These are phyloP conservation scores for Microplitis demolitor DNA, from an alignment of 1,140 invertebrate species.

Conservation along the genomic window DNA sequence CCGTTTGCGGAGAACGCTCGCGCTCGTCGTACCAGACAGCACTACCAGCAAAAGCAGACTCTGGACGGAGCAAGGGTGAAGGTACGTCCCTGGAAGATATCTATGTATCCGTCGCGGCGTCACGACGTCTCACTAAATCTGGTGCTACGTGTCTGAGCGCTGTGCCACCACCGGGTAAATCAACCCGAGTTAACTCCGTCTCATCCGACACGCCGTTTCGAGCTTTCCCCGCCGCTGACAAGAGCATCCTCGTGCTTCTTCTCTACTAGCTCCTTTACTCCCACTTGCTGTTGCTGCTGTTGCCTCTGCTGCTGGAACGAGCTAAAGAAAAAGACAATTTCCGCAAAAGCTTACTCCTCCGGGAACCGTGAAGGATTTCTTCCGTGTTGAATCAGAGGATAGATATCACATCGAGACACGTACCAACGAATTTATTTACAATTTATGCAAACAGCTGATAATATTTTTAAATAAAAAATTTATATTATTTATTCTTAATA, in stretches of 20 bases:
- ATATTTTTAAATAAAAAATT: slow-evolving; percentile 26
- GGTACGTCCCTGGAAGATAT: slow-evolving; percentile 56
- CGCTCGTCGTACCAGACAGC: slow-evolving; percentile 34
- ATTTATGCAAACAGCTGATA: not conserved
- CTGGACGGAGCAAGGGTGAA: slow-evolving; percentile 42
- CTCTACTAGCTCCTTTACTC: not conserved
- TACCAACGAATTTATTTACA: slow-evolving; percentile 22
- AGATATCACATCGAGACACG: slow-evolving; percentile 27
- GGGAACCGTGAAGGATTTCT: slow-evolving; percentile 13
- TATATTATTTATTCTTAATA: no score
- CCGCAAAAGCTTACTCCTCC: slow-evolving; percentile 8
- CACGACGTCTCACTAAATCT: slow-evolving; percentile 60
- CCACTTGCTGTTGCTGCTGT: slow-evolving; percentile 20
- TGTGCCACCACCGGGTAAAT: slow-evolving; percentile 52
- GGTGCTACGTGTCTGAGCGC: slow-evolving; percentile 56
- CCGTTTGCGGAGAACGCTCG: slow-evolving; percentile 45
- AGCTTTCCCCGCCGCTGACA: slow-evolving; percentile 30
- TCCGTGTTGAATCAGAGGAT: not conserved
- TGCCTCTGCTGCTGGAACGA: slow-evolving; percentile 10
- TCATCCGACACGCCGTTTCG: slow-evolving; percentile 55
- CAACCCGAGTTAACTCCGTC: slow-evolving; percentile 57
- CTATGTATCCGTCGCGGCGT: slow-evolving; percentile 58
- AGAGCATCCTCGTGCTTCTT: slow-evolving; percentile 16
- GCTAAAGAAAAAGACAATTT: slow-evolving; percentile 17
- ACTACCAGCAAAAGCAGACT: no score